Conservation (phyloP, 2,888 invertebrate species). For the Noctua comes region DNA sequence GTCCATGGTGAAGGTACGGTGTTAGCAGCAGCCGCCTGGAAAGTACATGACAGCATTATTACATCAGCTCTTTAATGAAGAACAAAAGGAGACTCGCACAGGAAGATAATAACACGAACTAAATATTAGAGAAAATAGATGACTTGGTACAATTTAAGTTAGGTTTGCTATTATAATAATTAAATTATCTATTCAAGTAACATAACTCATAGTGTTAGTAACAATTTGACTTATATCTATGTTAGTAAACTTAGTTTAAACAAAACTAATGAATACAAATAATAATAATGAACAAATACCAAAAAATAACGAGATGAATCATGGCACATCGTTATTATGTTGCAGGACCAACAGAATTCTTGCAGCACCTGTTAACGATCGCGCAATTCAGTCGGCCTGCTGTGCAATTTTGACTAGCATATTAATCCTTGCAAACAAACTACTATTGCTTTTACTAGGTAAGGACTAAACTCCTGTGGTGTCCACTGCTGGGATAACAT, state of each 20-base stretch:
- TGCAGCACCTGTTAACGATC: too few relatives aligned
- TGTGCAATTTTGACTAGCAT: not conserved
- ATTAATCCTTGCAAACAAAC: not conserved
- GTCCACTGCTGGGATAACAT: not conserved
- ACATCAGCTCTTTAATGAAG: not conserved
- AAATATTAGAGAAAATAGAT: not conserved
- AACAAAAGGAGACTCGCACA: not conserved
- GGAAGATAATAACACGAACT: not conserved
- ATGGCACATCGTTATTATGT: too few relatives aligned
- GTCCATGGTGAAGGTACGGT: slow-evolving; percentile 67
- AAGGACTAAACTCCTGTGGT: not conserved
- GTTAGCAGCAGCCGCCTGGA: slow-evolving; percentile 85
- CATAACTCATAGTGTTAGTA: too few relatives aligned
- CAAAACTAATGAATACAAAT: too few relatives aligned
- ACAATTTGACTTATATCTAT: too few relatives aligned
- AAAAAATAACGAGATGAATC: too few relatives aligned
- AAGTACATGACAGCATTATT: slow-evolving; percentile 33
- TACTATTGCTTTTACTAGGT: not conserved
- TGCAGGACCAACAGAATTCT: too few relatives aligned
- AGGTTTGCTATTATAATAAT: too few relatives aligned
- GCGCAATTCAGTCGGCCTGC: too few relatives aligned
- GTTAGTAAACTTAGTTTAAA: too few relatives aligned
- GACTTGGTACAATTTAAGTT: not conserved
- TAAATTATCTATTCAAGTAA: too few relatives aligned
- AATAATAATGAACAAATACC: too few relatives aligned